A percentile compares a stretch with the other conserved stretches of the same genome.
Conservation (phyloP, 2,113 vertebrate genomes). For the Ciconia stormi region DNA sequence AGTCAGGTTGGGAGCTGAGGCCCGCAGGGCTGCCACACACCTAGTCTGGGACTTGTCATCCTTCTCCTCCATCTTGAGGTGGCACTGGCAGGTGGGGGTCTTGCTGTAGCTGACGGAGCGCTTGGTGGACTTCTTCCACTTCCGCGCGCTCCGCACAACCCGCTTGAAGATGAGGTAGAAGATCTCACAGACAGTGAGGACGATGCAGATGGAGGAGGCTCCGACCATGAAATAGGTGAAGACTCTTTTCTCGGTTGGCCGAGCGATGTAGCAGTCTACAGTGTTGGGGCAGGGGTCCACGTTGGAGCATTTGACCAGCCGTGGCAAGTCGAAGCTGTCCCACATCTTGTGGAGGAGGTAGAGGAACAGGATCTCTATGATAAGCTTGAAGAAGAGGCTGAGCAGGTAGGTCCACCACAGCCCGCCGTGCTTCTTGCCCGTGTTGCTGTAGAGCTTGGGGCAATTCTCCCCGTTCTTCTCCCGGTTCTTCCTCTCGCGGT, state of each 20-base stretch:
- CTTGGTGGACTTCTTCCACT: conserved; percentile 57
- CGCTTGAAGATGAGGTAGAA: conserved; percentile 81
- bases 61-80: conserved; percentile 62
- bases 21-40: background rate
- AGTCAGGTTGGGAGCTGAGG: conserved; percentile 49
- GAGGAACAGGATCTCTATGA: conserved; percentile 78
- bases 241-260: conserved; percentile 81
- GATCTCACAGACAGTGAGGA: conserved; percentile 81
- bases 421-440: conserved; percentile 81
- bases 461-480: conserved; percentile 77
- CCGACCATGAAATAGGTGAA: conserved; percentile 86
- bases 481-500: conserved; percentile 77
- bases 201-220: conserved; percentile 77
- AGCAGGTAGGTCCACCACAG: conserved; percentile 85
- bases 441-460: conserved; percentile 74
- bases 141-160: conserved; percentile 22
- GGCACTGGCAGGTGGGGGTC: conserved; percentile 75
- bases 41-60: conserved; percentile 21
- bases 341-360: conserved; percentile 81
- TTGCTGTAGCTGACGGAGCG: conserved; percentile 62
- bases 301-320: conserved; percentile 75
- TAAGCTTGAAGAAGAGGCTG: conserved; percentile 81
- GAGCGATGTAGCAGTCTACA: conserved; percentile 82
- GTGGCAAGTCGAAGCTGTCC: conserved; percentile 77
- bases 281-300: conserved; percentile 78